Base-by-base conservation (phyloP, 2,888 invertebrate genomes). In the Meta bourneti region DNA sequence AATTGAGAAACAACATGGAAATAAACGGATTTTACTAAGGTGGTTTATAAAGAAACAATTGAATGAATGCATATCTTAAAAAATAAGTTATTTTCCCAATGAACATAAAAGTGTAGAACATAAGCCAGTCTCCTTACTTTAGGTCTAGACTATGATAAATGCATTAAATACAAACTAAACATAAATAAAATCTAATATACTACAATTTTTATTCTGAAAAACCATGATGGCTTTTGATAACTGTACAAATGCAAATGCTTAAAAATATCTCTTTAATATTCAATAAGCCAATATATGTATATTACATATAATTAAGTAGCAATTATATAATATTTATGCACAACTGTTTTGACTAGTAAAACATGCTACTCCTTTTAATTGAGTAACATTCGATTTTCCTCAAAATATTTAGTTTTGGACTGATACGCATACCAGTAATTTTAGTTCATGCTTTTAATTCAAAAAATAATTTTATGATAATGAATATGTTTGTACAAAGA, bases 241-340 rank as follows among this genome's bases (percentile, higher is more conserved):
- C 49, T 77, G 52, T 77, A 77, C 49, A 52, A 34, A 34, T 34
- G 34, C 34, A 34, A 34, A 34, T 34, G 34, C 34, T 34, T 34
- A 34, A 34, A 34, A 34, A 34, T 16, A 61, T 8, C 61, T 34
- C 34, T 34, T 83, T 74, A 61, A 61, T 61, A 61, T 34, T 84
- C 7, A 75, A 48, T 69, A 34, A 74, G 72, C 70, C 48, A 87
- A 80, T 87, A 87, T 70, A 78, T 69, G 78, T 70, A 80, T 79
- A 77, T 72, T 79, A 81, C 83, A 87, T 51, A 90, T 51, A 91
- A 88, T 87, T 91, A 91, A 91, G 87, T 91, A 91, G 91, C 71
- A 91, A 79, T 72, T 83, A 87, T 72, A 87, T 72, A 79, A 85
- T 70, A 77, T 74, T 87, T 83, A 87, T 61, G 70, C 16, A 75